phyloP scores from a whole-genome alignment of 2,113 vertebrate species.

The Platanista minor region DNA sequence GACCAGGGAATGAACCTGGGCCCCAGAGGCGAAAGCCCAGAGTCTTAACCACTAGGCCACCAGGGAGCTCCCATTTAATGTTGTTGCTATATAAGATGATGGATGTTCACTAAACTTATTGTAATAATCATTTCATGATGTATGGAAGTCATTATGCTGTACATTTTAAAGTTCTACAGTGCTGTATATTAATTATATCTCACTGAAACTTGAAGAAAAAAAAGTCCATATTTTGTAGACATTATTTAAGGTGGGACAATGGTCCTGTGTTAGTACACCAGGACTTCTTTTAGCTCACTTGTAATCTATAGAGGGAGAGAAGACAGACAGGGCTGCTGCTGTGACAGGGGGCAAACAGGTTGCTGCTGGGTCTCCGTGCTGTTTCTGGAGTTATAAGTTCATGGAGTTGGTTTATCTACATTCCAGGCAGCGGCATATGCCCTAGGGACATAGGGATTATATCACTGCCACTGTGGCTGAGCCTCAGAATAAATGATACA shows the following conservation, averaged over 20 bases:
- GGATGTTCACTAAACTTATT: no score
- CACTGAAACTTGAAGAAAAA: background rate
- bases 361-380: background rate
- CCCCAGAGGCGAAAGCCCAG: no score
- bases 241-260: background rate
- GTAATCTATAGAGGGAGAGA: background rate
- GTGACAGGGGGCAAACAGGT: background rate
- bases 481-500: background rate
- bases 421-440: background rate
- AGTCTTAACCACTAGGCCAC: no score
- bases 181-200: background rate
- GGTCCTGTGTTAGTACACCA: background rate
- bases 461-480: background rate
- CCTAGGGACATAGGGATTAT: conserved; percentile 8
- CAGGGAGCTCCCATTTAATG: no score
- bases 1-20: no score
- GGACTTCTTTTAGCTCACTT: background rate
- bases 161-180: no score
- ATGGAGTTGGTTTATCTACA: background rate
- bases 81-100: no score
- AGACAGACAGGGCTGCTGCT: background rate
- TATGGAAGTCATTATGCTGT: no score
- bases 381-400: background rate
- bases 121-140: no score
- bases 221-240: background rate